Percentiles rank a stretch among this genome's conserved stretches.
These are phyloP conservation scores for rabbit (Oryctolagus cuniculus) DNA, from an alignment of 2,113 vertebrate genomes.

Conservation along the genomic window DNA sequence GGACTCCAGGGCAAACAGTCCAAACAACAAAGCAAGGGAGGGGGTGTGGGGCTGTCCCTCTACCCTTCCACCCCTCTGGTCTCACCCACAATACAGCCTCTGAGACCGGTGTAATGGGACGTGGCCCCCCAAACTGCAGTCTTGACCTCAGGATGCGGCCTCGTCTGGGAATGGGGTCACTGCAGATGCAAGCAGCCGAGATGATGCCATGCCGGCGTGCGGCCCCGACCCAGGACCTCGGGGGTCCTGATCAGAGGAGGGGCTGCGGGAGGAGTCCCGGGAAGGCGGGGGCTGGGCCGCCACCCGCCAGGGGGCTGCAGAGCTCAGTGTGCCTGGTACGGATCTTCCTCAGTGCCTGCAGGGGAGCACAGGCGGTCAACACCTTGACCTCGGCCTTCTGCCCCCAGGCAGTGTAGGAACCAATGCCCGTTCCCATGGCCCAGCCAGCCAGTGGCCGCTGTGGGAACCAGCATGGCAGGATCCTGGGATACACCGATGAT, in stretches of 20 bases:
- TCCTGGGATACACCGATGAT: rapidly evolving
- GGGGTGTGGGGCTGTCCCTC: too few species aligned
- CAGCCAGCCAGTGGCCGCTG: rapidly evolving
- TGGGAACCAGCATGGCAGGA: background rate
- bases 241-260: background rate
- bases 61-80: too few species aligned
- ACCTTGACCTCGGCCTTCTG: rapidly evolving
- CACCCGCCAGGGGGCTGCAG: background rate
- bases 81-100: too few species aligned
- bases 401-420: rapidly evolving
- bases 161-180: too few species aligned
- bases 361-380: rapidly evolving
- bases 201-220: too few species aligned
- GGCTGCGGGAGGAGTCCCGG: background rate
- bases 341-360: rapidly evolving
- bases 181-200: too few species aligned
- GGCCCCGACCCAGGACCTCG: too few species aligned
- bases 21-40: too few species aligned
- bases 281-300: rapidly evolving
- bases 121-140: too few species aligned
- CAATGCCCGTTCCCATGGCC: background rate
- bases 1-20: too few species aligned
- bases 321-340: background rate
- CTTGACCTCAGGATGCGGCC: too few species aligned
- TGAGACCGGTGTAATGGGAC: too few species aligned